Percentiles rank a stretch among this genome's conserved stretches.
These are phyloP conservation scores for Urocitellus parryii DNA, from an alignment of 2,113 vertebrate genomes.

Conservation along the genomic window DNA sequence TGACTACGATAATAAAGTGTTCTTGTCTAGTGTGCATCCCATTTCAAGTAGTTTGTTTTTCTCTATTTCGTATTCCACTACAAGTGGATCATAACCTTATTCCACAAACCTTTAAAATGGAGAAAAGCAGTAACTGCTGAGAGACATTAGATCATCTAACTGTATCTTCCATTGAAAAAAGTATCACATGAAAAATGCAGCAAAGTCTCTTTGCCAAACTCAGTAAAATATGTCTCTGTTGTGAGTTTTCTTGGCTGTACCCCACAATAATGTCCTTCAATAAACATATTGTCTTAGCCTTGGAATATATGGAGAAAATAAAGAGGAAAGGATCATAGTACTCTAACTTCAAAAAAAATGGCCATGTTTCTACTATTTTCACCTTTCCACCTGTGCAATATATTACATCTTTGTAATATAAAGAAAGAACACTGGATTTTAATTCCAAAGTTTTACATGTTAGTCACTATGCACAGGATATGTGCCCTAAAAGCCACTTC, in stretches of 20 bases:
- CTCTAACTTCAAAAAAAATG: background rate
- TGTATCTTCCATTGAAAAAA: slow-evolving; percentile 27
- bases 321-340: background rate
- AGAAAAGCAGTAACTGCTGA: slow-evolving; percentile 31
- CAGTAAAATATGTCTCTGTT: slow-evolving; percentile 44
- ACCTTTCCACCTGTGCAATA: background rate
- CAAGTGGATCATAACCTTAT: background rate
- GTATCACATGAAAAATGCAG: slow-evolving; percentile 27
- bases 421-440: background rate
- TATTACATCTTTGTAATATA: background rate
- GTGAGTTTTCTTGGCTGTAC: background rate
- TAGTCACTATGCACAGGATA: background rate
- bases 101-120: background rate
- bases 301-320: background rate
- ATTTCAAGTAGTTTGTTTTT: slow-evolving; percentile 52
- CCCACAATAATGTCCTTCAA: background rate
- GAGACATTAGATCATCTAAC: slow-evolving; percentile 22
- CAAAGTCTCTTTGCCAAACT: background rate
- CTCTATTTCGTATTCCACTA: background rate
- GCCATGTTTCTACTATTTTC: background rate
- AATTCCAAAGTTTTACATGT: background rate
- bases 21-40: slow-evolving; percentile 59
- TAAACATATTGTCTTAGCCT: background rate
- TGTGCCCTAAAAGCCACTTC: background rate
- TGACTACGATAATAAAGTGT: slow-evolving; percentile 23